Percentiles rank a stretch among this genome's conserved stretches.
Conservation (phyloP, 2,888 invertebrate genomes). For the Epinotia nisella region DNA sequence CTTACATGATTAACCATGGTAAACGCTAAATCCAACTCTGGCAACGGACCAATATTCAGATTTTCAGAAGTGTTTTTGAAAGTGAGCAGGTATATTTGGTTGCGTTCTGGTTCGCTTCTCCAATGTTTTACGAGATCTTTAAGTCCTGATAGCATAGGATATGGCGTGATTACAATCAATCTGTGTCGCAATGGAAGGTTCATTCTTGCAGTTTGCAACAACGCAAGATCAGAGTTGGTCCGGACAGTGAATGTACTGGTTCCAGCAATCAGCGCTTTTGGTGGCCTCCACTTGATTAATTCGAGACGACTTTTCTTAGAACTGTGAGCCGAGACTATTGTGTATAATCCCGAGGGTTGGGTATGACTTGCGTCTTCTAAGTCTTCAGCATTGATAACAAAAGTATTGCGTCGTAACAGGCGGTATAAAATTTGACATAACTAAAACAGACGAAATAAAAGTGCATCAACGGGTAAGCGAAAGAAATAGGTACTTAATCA, state of each 20-base stretch:
- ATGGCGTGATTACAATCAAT: slow-evolving; percentile 47
- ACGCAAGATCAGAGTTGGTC: slow-evolving; percentile 44
- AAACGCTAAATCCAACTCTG: slow-evolving; percentile 48
- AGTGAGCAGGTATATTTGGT: slow-evolving; percentile 48
- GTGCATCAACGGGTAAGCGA: too few relatives aligned
- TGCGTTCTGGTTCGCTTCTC: slow-evolving; percentile 44
- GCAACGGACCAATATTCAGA: slow-evolving; percentile 47
- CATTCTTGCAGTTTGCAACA: slow-evolving; percentile 39
- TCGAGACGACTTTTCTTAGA: slow-evolving; percentile 46
- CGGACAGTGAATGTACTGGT: slow-evolving; percentile 47
- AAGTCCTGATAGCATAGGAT: slow-evolving; percentile 47
- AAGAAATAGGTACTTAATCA: too few relatives aligned
- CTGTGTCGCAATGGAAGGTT: slow-evolving; percentile 44
- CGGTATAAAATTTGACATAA: slow-evolving; percentile 44
- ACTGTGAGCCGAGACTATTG: slow-evolving; percentile 42
- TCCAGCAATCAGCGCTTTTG: slow-evolving; percentile 31
- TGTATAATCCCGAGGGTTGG: slow-evolving; percentile 42
- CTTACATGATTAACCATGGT: slow-evolving; percentile 49
- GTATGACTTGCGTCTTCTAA: slow-evolving; percentile 38
- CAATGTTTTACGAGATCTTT: slow-evolving; percentile 48
- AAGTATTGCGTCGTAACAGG: slow-evolving; percentile 60
- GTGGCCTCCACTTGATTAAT: slow-evolving; percentile 49
- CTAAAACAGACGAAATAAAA: slow-evolving; percentile 28
- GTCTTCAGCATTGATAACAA: slow-evolving; percentile 74
- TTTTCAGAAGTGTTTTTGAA: slow-evolving; percentile 47